Evolutionary conservation across 1,140 invertebrate genomes (phyloP), one percentile per base, ranked within the genome.

Genomic region (Apis cerana): DNA sequence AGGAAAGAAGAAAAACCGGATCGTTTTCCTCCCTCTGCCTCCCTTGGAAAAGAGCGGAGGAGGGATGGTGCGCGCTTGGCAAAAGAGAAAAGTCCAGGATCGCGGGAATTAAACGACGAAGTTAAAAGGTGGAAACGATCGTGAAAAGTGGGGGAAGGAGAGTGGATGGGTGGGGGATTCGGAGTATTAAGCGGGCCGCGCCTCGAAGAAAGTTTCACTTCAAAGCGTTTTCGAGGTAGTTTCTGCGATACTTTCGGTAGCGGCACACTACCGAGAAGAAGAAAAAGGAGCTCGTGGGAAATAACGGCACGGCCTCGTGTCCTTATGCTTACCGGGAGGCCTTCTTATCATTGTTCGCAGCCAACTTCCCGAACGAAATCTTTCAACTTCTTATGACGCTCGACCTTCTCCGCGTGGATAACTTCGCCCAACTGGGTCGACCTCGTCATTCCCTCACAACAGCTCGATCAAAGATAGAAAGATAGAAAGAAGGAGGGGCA

Each of bases 281-380:
- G 84, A 64, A 69, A 74, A 75, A 58, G 78, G 54, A 88, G 65
- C 85, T 74, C 75, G 70, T 82, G 85, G 82, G 85, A 88, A 84
- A 71, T 82, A 59, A 78, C 75, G 70, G 54, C 58, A 81, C 52
- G 69, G 33, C 21, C 70, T 11, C 75, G 85, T 82, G 74, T 88
- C 75, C 77, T 78, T 78, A 81, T 65, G 75, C 82, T 71, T 74
- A 85, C 69, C 68, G 69, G 23, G 76, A 64, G 70, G 70, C 77
- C 69, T 87, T 84, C 85, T 88, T 81, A 75, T 85, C 85, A 76
- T 88, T 82, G 85, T 77, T 84, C 70, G 68, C 70, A 77, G 61
- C 71, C 69, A 61, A 78, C 17, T 61, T 78, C 58, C 52, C 59
- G 52, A 61, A 75, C 75, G 65, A 72, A 87, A 87, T 88, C 85